Evolutionary conservation across 2,113 vertebrate species (phyloP).

Genomic region (Arothron firmamentum): DNA sequence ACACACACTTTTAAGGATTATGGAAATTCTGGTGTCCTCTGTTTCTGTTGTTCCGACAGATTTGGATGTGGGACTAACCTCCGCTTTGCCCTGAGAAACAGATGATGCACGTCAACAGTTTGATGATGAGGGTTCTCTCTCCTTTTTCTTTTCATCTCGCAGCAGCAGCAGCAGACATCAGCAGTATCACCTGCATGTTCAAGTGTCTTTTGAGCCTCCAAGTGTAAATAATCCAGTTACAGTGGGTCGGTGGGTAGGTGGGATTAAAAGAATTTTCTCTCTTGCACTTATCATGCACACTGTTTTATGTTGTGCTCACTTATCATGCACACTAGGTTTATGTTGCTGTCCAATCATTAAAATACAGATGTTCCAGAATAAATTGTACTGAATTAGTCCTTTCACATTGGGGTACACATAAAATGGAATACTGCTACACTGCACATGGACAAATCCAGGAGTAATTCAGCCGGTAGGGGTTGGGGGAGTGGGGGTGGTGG

Average conservation of each 20-base stretch:
- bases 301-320: not conserved
- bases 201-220: conserved; percentile 12
- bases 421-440: too few species aligned
- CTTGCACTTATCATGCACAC: not conserved
- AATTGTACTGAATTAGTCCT: too few species aligned
- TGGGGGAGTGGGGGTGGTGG: too few species aligned
- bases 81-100: conserved; percentile 42
- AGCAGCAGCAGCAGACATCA: conserved; percentile 20
- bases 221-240: conserved; percentile 37
- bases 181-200: conserved; percentile 12
- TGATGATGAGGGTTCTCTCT: conserved; percentile 11
- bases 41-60: conserved; percentile 55
- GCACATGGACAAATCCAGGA: too few species aligned
- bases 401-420: too few species aligned
- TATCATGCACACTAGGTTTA: not conserved
- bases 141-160: not conserved
- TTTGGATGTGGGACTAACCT: conserved; percentile 52
- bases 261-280: conserved; percentile 32
- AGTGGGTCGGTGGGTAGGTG: conserved; percentile 13
- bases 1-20: conserved; percentile 12
- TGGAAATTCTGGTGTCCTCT: conserved; percentile 30
- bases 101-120: conserved; percentile 31
- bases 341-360: not conserved
- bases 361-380: too few species aligned
- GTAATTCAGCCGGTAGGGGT: too few species aligned